phyloP scores from a whole-genome alignment of 2,888 invertebrate species.

The Boloria euphrosyne region DNA sequence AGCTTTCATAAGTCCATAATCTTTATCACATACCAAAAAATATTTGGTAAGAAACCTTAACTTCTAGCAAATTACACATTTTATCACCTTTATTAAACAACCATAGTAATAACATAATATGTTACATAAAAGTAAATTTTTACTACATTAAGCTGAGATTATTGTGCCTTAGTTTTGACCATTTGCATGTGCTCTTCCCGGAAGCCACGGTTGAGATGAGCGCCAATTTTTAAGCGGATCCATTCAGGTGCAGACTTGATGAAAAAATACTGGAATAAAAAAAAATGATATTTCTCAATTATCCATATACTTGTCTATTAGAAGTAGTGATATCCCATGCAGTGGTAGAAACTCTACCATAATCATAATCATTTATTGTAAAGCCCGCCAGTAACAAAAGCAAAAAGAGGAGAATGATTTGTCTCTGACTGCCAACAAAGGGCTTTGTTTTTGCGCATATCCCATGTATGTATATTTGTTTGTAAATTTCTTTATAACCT shows the following conservation, averaged over 20 bases:
- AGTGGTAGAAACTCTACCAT: too few relatives aligned
- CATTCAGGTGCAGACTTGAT: conserved; percentile 84
- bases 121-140: conserved; percentile 19
- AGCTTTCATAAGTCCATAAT: background rate
- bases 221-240: conserved; percentile 84
- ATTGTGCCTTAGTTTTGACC: conserved; percentile 53
- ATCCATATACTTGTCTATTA: background rate
- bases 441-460: too few relatives aligned
- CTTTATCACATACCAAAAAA: background rate
- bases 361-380: too few relatives aligned
- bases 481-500: too few relatives aligned
- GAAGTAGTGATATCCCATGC: background rate
- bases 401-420: too few relatives aligned
- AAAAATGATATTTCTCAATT: conserved; percentile 42
- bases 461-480: too few relatives aligned
- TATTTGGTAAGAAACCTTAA: background rate
- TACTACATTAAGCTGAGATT: conserved; percentile 30
- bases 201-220: conserved; percentile 81
- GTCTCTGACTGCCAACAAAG: too few relatives aligned
- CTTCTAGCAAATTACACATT: background rate
- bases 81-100: background rate
- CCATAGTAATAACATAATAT: background rate
- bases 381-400: too few relatives aligned
- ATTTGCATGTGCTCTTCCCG: conserved; percentile 84
- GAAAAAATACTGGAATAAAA: conserved; percentile 74